A percentile compares a stretch with the other conserved stretches of the same genome.
Evolutionary conservation across 2,113 vertebrate species (phyloP).

Genomic region (Callospermophilus lateralis): DNA sequence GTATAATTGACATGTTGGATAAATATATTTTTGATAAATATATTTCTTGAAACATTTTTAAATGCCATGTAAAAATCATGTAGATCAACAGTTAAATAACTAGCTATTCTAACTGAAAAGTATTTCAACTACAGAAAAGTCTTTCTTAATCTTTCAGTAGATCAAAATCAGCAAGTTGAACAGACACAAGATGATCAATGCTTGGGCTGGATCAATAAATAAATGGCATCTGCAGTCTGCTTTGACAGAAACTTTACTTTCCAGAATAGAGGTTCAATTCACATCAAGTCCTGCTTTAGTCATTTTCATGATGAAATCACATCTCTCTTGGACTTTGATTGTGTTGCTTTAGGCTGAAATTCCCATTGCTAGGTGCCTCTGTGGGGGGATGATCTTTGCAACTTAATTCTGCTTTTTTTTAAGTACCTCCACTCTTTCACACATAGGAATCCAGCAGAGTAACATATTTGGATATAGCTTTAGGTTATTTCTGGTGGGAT

Average conservation of each 20-base stretch:
- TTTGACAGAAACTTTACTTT: conserved; percentile 81
- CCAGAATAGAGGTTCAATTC: conserved; percentile 71
- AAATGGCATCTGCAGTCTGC: conserved; percentile 80
- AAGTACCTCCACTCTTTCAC: not conserved
- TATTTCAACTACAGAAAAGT: conserved; percentile 53
- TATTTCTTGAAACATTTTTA: not conserved
- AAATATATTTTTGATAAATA: conserved; percentile 29
- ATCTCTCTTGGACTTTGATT: not conserved
- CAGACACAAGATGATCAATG: conserved; percentile 76
- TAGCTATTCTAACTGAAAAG: conserved; percentile 16
- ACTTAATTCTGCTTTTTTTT: conserved; percentile 40
- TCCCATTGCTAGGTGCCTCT: not conserved
- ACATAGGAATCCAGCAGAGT: not conserved
- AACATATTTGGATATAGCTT: not conserved
- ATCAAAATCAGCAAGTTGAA: conserved; percentile 72
- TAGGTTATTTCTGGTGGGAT: not conserved
- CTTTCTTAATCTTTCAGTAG: conserved; percentile 78
- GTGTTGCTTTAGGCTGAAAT: not conserved
- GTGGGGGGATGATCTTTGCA: not conserved
- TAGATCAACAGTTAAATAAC: not conserved
- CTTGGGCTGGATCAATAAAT: conserved; percentile 83
- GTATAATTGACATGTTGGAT: not conserved
- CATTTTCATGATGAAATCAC: conserved; percentile 39
- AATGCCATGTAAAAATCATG: not conserved
- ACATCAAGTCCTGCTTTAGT: not conserved